Evolutionary conservation across 2,113 vertebrate genomes (phyloP), one percentile per base, ranked within the genome.

Genomic region (Antechinus flavipes): DNA sequence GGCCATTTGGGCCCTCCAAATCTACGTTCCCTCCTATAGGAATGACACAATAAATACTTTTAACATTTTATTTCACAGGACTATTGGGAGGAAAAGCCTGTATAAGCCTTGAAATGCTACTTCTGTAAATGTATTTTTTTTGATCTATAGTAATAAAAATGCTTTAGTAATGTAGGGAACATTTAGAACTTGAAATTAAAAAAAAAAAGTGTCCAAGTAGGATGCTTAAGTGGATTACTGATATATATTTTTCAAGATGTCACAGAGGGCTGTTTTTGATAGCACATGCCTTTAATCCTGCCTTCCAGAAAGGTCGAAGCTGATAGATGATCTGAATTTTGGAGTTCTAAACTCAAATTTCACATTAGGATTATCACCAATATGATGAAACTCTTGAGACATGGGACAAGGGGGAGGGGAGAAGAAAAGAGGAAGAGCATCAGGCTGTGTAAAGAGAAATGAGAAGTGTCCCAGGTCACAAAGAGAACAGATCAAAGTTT

Each of bases 51-150:
- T 22, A 76, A 49, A 49, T 49, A 49, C 35, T 76, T 76, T 76
- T 35, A n/a, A 76, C 68, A n/a, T 68, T 35, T 30, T 76, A 22
- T 7, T 12, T 76, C 68, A 76, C 16, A 76, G 68, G 6, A 76
- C 35, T 76, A 19, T 76, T 76, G n/a, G n/a, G 35, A 76, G 6
- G 1, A 76, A 76, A n/a, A 76, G 3, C 42, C 14, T 76, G 35
- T 76, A 76, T 4, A 22, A n/a, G 61, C 61, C 35, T 68, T 14
- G 30, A 68, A 84, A 76, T 91, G 4, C 93, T 91, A 9, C 55
- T 94, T 93, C 93, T 14, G 53, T 52, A 96, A n/a, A 16, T 95
- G 25, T 91, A 0, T 50, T 35, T 90, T 97, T 93, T 96, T 49
- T 49, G 84, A 94, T 96, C 6, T 94, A 35, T 89, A 6, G 10